Conservation (phyloP, 2,888 invertebrate genomes). For the Xestia xanthographa region DNA sequence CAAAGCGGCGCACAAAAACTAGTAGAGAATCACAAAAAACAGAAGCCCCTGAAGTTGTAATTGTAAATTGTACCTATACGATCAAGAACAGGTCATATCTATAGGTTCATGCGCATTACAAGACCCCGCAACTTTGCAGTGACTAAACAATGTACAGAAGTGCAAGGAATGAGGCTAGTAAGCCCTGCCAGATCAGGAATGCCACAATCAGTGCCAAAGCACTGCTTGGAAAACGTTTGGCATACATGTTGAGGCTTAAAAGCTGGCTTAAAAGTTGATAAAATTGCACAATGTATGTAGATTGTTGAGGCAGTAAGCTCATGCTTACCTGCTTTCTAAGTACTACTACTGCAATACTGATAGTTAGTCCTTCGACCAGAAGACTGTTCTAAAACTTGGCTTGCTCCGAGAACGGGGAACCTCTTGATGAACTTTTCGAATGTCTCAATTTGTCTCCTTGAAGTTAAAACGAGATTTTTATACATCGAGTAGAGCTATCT, state of each 20-base stretch:
- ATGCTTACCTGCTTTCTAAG: not conserved
- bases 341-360: not conserved
- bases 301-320: slow-evolving; percentile 5
- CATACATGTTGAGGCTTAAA: not conserved
- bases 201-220: slow-evolving; percentile 45
- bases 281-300: slow-evolving; percentile 29
- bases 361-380: not conserved
- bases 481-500: not conserved
- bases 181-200: slow-evolving; percentile 35
- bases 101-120: not conserved
- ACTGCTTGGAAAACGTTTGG: slow-evolving; percentile 36
- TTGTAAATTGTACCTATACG: not conserved
- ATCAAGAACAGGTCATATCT: not conserved
- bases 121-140: not conserved
- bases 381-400: not conserved
- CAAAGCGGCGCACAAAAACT: not conserved
- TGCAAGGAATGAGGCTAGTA: slow-evolving; percentile 28
- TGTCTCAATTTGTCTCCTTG: not conserved
- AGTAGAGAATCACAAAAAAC: not conserved
- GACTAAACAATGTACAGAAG: slow-evolving; percentile 14
- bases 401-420: not conserved
- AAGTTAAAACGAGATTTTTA: not conserved
- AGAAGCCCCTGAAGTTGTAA: not conserved
- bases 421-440: not conserved
- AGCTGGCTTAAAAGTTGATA: slow-evolving; percentile 36